Conservation (phyloP, 1,140 invertebrate species). For the Neelides sp. region DNA sequence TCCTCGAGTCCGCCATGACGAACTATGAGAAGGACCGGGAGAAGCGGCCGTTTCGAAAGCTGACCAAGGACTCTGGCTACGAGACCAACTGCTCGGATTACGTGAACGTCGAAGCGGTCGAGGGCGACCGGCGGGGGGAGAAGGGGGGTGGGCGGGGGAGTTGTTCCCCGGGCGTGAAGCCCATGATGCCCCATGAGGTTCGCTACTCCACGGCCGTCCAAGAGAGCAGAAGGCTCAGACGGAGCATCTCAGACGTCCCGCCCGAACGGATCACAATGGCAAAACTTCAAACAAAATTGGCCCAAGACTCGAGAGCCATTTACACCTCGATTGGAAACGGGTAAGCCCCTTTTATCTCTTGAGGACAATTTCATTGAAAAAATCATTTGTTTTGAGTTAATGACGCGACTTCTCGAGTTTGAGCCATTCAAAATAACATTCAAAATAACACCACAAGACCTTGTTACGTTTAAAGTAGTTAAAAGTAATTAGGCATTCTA, state of each 20-base stretch:
- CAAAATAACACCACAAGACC: too few relatives aligned
- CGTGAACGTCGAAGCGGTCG: constrained; percentile 12
- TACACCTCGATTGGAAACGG: constrained; percentile 23
- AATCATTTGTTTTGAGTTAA: too few relatives aligned
- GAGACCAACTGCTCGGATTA: constrained; percentile 32
- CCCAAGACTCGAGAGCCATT: constrained; percentile 16
- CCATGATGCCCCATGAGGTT: too few relatives aligned
- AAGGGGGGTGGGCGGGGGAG: not conserved
- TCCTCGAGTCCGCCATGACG: not conserved
- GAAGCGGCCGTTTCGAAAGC: constrained; percentile 32
- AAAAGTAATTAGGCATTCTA: too few relatives aligned
- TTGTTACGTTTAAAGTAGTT: too few relatives aligned
- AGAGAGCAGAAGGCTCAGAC: constrained; percentile 14
- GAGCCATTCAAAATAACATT: too few relatives aligned
- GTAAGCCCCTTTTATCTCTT: constrained; percentile 12
- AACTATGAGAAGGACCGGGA: constrained; percentile 29
- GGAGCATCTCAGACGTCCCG: constrained; percentile 25
- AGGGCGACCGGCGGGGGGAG: not conserved
- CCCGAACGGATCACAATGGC: constrained; percentile 13
- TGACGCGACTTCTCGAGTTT: too few relatives aligned
- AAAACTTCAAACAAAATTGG: constrained; percentile 18
- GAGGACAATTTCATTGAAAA: too few relatives aligned
- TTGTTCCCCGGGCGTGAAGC: too few relatives aligned
- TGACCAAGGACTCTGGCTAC: constrained; percentile 37
- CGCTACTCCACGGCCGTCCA: too few relatives aligned